Percentiles rank a stretch among this genome's conserved stretches.
phyloP scores from a whole-genome alignment of 2,797 vertebrate species.

The Spheniscus humboldti region DNA sequence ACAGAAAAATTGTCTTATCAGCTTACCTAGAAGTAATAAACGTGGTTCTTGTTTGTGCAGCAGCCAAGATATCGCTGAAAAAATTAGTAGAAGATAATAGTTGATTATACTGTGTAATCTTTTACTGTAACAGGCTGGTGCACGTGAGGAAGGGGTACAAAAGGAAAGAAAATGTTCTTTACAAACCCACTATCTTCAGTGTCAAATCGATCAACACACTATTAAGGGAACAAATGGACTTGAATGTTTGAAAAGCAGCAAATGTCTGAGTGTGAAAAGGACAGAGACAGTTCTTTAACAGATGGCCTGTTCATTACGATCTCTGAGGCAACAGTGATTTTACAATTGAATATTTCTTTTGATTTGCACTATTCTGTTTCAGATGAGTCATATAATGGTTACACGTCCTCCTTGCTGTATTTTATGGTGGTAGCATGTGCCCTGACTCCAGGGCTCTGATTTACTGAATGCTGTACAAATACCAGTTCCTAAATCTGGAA shows the following conservation, averaged over 20 bases:
- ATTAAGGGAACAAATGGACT: background rate
- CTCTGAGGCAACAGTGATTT: background rate
- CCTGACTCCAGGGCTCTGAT: background rate
- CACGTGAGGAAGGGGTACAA: accelerated
- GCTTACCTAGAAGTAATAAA: background rate
- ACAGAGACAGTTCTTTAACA: background rate
- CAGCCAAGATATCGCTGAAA: background rate
- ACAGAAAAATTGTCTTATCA: background rate
- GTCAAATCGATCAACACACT: background rate
- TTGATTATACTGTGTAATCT: background rate
- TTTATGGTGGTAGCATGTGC: background rate
- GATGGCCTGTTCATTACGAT: background rate
- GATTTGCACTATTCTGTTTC: background rate
- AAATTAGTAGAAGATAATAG: background rate
- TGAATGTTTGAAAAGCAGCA: background rate
- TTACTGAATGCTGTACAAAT: background rate
- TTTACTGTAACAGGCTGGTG: background rate
- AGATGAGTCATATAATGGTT: background rate
- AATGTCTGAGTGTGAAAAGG: background rate
- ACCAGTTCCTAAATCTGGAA: background rate
- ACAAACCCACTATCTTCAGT: background rate
- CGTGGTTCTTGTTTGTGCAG: background rate
- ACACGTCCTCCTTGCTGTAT: background rate
- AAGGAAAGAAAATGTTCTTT: background rate
- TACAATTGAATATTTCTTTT: background rate